Conservation (phyloP, 2,888 invertebrate genomes). For the Odontothrips loti region DNA sequence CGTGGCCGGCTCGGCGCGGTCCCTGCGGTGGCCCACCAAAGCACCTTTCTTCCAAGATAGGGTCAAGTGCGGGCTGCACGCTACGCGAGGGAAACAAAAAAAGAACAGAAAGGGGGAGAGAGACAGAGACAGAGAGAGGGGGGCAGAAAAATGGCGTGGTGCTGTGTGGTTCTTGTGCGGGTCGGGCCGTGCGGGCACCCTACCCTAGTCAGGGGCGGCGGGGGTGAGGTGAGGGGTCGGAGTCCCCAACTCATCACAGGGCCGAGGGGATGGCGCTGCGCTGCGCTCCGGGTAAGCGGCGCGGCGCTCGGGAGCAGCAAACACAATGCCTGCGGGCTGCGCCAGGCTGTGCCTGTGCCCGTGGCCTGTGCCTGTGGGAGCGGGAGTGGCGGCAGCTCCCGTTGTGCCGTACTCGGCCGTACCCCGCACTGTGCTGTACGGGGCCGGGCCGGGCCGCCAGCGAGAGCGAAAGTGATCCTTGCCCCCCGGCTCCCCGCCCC, state of each 20-base stretch:
- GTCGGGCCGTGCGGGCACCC: too few relatives aligned
- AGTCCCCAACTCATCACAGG: neutral
- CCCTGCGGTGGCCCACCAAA: too few relatives aligned
- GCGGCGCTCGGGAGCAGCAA: neutral
- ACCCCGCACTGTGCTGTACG: neutral
- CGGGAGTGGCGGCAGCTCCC: neutral
- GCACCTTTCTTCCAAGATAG: too few relatives aligned
- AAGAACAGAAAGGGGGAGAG: too few relatives aligned
- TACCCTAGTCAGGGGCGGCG: too few relatives aligned
- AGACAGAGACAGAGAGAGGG: too few relatives aligned
- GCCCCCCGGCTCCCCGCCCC: neutral
- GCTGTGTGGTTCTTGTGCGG: too few relatives aligned
- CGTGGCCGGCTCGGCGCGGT: too few relatives aligned
- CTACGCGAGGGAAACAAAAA: too few relatives aligned
- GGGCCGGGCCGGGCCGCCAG: neutral
- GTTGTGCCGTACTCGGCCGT: neutral
- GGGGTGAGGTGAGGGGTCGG: too few relatives aligned
- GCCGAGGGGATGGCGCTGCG: neutral
- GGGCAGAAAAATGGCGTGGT: too few relatives aligned
- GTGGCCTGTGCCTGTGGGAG: neutral
- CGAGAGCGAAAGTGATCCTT: neutral
- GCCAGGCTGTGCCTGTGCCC: neutral
- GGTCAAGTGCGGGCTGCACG: too few relatives aligned
- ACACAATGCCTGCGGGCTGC: neutral
- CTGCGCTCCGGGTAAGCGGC: neutral